Evolutionary conservation across 2,888 invertebrate genomes (phyloP).

Genomic region (Zaprionus obscuricornis): DNA sequence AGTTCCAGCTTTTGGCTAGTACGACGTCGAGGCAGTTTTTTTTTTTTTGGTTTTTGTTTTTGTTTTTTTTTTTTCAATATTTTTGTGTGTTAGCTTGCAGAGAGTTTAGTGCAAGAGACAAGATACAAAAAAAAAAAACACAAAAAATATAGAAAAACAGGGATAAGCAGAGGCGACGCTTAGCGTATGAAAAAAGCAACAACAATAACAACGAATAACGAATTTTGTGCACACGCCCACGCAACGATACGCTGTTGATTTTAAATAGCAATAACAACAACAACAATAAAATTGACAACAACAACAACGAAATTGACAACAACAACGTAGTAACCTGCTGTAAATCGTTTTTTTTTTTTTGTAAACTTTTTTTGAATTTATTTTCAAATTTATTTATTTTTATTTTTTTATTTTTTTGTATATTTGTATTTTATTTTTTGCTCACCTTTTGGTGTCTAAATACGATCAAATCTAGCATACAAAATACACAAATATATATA

Average conservation of each 20-base stretch:
- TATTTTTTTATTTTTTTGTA: constrained; percentile 24
- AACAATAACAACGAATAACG: constrained; percentile 49
- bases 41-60: too few relatives aligned
- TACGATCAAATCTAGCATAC: constrained; percentile 36
- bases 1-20: constrained; percentile 45
- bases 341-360: constrained; percentile 20
- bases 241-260: constrained; percentile 54
- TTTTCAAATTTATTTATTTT: constrained; percentile 19
- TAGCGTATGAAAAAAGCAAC: constrained; percentile 19
- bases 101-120: constrained; percentile 29
- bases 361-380: constrained; percentile 22
- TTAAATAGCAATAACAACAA: constrained; percentile 30
- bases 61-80: too few relatives aligned
- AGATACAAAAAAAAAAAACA: constrained; percentile 35
- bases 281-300: constrained; percentile 16
- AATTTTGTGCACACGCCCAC: constrained; percentile 56
- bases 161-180: too few relatives aligned
- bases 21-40: not conserved
- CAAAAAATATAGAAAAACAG: too few relatives aligned
- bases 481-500: constrained; percentile 3
- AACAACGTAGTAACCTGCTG: constrained; percentile 40
- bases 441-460: constrained; percentile 53
- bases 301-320: constrained; percentile 17
- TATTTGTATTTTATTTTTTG: constrained; percentile 31
- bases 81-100: too few relatives aligned